Conservation (phyloP, 2,888 invertebrate genomes). For the Tachystola acroxantha region DNA sequence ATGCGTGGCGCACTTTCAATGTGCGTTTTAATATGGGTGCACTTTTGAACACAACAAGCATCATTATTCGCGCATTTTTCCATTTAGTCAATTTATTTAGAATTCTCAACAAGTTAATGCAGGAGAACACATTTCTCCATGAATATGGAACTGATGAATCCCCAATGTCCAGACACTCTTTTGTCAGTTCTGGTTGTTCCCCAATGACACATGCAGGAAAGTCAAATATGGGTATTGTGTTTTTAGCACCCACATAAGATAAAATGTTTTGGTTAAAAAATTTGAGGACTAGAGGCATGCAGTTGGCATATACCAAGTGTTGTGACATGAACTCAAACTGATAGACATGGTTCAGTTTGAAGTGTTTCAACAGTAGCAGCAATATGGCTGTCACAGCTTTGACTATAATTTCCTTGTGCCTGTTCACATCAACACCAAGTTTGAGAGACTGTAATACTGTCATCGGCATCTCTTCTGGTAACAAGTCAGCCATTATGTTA, state of each 20-base stretch:
- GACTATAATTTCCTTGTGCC: conserved; percentile 99
- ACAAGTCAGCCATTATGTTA: conserved; percentile 97
- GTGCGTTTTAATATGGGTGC: conserved; percentile 98
- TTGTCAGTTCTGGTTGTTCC: conserved; percentile 94
- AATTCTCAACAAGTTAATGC: conserved; percentile 96
- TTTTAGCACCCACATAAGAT: conserved; percentile 96
- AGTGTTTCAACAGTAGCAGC: conserved; percentile 95
- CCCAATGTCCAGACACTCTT: conserved; percentile 92
- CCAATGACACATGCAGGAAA: conserved; percentile 98
- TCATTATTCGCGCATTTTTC: conserved; percentile 99
- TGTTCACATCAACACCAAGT: conserved; percentile 97
- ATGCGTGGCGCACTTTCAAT: conserved; percentile 95
- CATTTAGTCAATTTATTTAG: conserved; percentile 99
- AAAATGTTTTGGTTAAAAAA: conserved; percentile 99
- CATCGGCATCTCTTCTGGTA: conserved; percentile 98
- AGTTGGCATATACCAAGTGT: conserved; percentile 99
- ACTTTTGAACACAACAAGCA: conserved; percentile 99
- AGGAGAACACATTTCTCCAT: conserved; percentile 99
- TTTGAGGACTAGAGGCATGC: conserved; percentile 97
- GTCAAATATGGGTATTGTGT: conserved; percentile 94
- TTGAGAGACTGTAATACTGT: conserved; percentile 96
- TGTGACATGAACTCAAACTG: conserved; percentile 99
- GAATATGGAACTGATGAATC: conserved; percentile 90
- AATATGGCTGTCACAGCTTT: conserved; percentile 96
- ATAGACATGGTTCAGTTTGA: conserved; percentile 97